Conservation (phyloP, 2,113 vertebrate genomes). For the Lipotes vexillifer region DNA sequence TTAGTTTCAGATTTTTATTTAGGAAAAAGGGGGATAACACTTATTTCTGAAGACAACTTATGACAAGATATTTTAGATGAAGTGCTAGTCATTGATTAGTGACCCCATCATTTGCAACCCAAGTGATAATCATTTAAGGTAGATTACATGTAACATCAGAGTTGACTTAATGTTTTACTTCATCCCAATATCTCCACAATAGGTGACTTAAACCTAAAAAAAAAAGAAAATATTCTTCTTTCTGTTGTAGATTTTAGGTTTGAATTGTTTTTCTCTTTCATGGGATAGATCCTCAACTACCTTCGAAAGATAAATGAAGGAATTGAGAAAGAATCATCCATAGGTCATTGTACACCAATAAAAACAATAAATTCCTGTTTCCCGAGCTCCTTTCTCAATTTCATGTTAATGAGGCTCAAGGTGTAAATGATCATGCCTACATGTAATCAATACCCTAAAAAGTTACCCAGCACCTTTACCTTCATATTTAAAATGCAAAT, state of each 20-base stretch:
- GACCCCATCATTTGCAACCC: not conserved
- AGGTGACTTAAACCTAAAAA: not conserved
- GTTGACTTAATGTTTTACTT: not conserved
- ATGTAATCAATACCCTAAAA: not conserved
- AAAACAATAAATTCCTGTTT: not conserved
- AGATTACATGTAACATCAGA: not conserved
- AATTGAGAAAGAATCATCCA: not conserved
- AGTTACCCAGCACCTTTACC: not conserved
- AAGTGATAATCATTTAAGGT: not conserved
- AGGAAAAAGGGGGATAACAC: not conserved
- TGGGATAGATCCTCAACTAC: not conserved
- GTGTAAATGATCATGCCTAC: not conserved
- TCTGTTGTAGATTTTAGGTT: not conserved
- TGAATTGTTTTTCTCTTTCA: not conserved
- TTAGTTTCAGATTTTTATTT: not conserved
- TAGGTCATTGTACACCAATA: not conserved
- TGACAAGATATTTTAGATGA: not conserved
- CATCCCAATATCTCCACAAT: not conserved
- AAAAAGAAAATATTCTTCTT: not conserved
- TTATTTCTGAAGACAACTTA: not conserved
- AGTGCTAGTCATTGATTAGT: not conserved
- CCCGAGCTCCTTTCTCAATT: not conserved
- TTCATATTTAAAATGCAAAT: not conserved
- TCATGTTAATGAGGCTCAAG: not conserved
- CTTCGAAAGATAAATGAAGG: not conserved